These are phyloP conservation scores for Blastobasis adustella DNA, from an alignment of 2,888 invertebrate genomes.

Conservation along the genomic window DNA sequence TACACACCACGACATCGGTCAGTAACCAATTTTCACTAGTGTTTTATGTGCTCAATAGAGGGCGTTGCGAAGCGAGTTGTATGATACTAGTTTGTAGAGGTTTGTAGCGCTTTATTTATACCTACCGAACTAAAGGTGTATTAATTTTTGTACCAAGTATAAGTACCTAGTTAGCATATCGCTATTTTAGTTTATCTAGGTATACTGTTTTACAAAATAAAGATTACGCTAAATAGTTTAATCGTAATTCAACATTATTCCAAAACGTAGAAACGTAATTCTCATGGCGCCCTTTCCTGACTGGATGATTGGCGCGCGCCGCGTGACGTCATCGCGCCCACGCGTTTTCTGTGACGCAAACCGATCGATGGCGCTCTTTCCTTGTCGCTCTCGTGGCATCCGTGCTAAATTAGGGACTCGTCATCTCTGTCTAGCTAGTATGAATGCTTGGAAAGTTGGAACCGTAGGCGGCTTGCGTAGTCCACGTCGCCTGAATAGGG, in stretches of 20 bases:
- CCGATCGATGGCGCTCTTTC: slow-evolving; percentile 55
- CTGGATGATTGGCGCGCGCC: slow-evolving; percentile 45
- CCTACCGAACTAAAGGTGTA: no score
- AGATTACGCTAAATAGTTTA: no score
- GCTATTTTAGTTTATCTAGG: no score
- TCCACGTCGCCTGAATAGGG: slow-evolving; percentile 13
- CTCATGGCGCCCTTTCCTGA: slow-evolving; percentile 30
- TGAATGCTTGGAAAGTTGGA: slow-evolving; percentile 59
- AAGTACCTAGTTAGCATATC: no score
- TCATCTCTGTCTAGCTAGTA: slow-evolving; percentile 43
- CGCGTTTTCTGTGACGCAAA: slow-evolving; percentile 68
- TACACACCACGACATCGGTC: no score
- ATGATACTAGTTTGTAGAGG: no score
- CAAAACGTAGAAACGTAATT: background rate
- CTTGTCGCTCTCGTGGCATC: slow-evolving; percentile 21
- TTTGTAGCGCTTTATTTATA: no score
- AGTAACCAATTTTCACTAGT: no score
- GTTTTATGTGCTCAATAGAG: no score
- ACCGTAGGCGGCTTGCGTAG: slow-evolving; percentile 67
- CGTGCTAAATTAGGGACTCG: slow-evolving; percentile 7
- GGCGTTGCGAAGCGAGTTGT: no score
- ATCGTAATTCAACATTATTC: background rate
- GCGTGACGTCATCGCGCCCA: slow-evolving; percentile 71
- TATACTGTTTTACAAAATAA: no score
- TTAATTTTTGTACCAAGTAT: no score